Evolutionary conservation across 1,140 invertebrate species (phyloP), one percentile per base, ranked within the genome.

Genomic region (Drosophila nikananu): DNA sequence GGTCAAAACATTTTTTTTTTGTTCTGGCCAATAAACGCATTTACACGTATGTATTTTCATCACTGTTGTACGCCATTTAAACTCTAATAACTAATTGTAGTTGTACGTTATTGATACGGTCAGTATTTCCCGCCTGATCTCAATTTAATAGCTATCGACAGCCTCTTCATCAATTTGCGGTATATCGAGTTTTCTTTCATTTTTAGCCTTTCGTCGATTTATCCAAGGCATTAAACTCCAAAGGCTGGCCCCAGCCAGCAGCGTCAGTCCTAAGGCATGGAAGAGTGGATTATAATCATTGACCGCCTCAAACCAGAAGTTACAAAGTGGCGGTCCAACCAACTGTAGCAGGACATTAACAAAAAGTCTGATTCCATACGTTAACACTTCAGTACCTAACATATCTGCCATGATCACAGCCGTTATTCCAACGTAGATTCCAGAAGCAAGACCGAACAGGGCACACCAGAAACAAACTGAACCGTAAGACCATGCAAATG

Each of bases 341-440:
- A 98, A 87, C 87, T 97, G 97, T 21, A 97, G 91, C 39, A 97
- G 94, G 2, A 97, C 97, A 86, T 97, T 97, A 8, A 97, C 95
- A 81, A 97, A 97, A 6, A 98, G 93, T 65, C 96, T 97, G 30
- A 98, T 97, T 7, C 97, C 97, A 80, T 97, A 97, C 59, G 96
- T 97, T 4, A 98, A 89, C n/a, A 96, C 94, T 77, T 98, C 97
- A 2, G 96, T 95, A 1, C 97, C 97, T 2, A 98, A 89, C 95
- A 97, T 96, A 91, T 97, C 97, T 0, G 96, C 96, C 96, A 97
- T 97, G 1, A 97, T 96, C 30, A 97, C 95, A 3, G 97, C 97
- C 2, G 96, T 97, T 2, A 97, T 95, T 17, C 97, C 97, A 0
- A 97, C 96, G 86, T 97, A 97, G n/a, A 96, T 95, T n/a, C 97